Percentiles rank a stretch among this genome's conserved stretches.
Evolutionary conservation across 2,113 vertebrate species (phyloP).

Genomic region (Capreolus pygargus): DNA sequence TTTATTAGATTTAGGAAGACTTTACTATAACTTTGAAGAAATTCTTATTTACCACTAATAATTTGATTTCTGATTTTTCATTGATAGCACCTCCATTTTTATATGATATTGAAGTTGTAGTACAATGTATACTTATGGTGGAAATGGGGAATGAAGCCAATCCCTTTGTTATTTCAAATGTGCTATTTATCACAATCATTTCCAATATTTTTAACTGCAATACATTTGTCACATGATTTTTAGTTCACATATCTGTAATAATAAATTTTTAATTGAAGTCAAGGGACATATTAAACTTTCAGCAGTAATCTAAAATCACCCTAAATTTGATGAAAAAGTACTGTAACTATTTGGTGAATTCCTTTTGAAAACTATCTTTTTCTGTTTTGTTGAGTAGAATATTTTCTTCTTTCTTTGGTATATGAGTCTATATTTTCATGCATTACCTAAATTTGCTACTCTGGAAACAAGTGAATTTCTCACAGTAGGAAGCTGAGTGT

Average conservation of each 20-base stretch:
- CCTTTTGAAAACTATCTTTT: background rate
- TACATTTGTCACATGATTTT: background rate
- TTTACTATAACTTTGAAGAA: background rate
- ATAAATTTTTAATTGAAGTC: background rate
- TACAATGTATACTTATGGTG: background rate
- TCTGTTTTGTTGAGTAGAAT: background rate
- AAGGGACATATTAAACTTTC: background rate
- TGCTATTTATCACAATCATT: background rate
- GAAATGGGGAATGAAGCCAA: background rate
- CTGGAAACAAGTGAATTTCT: constrained; percentile 62
- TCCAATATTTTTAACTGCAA: background rate
- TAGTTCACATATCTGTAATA: background rate
- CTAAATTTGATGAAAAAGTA: background rate
- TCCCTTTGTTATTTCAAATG: background rate
- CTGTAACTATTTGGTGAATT: background rate
- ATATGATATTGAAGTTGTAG: background rate
- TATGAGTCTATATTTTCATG: constrained; percentile 18
- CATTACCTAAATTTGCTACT: constrained; percentile 56
- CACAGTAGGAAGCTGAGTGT: constrained; percentile 57
- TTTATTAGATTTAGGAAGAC: background rate
- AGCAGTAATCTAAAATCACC: background rate
- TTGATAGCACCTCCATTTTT: background rate
- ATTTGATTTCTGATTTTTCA: background rate
- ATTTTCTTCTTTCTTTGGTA: background rate
- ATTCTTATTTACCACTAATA: background rate